Evolutionary conservation across 2,113 vertebrate species (phyloP), one percentile per base, ranked within the genome.

Genomic region (Mus pahari): DNA sequence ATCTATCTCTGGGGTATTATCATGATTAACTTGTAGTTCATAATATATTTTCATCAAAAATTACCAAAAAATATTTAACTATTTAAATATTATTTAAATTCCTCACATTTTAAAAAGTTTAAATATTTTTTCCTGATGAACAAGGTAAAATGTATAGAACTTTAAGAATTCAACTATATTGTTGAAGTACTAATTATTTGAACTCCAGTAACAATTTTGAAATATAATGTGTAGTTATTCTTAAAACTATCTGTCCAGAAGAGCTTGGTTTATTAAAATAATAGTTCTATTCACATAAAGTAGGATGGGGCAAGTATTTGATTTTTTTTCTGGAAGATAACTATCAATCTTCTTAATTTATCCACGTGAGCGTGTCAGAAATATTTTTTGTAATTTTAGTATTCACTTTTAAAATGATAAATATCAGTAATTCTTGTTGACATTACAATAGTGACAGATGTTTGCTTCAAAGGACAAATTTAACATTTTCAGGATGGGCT

Each of bases 381-480:
- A 94, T 0, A 9, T 68, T 88, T 94, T 48, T 84, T 87, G 94
- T 94, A 78, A 95, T 95, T 97, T 92, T 97, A 96, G 11, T 96
- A 88, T 42, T 96, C 24, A 33, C 73, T 89, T 94, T 98, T 88
- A 97, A 87, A 71, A 48, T 53, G 92, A 39, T 39, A 97, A 95
- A 97, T 96, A 94, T 96, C 82, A 96, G 48, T 90, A 93, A 98
- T 92, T 87, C 31, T 62, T 68, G 24, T 71, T 98, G 66, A 98
- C 2, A 1, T 77, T 93, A 86, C 28, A 66, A 87, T 53, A 86
- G 39, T 95, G 75, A 97, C 90, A 98, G 48, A 48, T 39, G 89
- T 97, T 92, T 97, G 87, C 91, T 97, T 95, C 89, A 97, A 97
- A 94, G 92, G 93, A 83, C 68, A 98, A 42, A 70, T 74, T 97